A percentile compares a stretch with the other conserved stretches of the same genome.
Conservation (phyloP, 2,113 vertebrate species). For the Neofelis nebulosa region DNA sequence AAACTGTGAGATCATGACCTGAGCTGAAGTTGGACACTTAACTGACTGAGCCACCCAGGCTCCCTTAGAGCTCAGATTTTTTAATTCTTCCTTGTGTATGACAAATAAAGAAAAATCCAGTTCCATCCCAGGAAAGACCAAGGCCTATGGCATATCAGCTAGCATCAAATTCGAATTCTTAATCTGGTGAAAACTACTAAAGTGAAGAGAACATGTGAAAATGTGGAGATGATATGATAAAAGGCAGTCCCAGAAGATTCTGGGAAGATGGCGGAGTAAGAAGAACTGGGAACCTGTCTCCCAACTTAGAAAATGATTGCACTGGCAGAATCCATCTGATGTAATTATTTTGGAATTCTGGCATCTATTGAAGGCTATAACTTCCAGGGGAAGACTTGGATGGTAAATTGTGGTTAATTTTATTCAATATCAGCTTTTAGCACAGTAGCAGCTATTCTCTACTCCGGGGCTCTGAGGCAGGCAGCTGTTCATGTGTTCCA, state of each 20-base stretch:
- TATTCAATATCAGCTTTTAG: not conserved
- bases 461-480: not conserved
- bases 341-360: not conserved
- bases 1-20: too few species aligned
- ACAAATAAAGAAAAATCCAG: constrained; percentile 15
- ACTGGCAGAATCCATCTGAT: not conserved
- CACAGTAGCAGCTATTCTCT: not conserved
- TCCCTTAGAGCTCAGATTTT: not conserved
- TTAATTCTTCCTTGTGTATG: not conserved
- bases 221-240: not conserved
- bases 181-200: not conserved
- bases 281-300: not conserved
- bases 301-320: not conserved
- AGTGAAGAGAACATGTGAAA: not conserved
- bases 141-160: not conserved
- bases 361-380: not conserved
- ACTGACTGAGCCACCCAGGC: too few species aligned
- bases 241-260: not conserved
- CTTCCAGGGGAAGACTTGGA: not conserved
- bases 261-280: not conserved
- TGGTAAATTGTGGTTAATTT: not conserved
- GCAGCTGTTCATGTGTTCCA: not conserved
- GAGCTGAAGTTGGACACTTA: too few species aligned
- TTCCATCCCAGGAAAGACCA: not conserved
- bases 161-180: not conserved